Conservation (phyloP, 2,888 invertebrate genomes). For the Chloroclystis v-ata region DNA sequence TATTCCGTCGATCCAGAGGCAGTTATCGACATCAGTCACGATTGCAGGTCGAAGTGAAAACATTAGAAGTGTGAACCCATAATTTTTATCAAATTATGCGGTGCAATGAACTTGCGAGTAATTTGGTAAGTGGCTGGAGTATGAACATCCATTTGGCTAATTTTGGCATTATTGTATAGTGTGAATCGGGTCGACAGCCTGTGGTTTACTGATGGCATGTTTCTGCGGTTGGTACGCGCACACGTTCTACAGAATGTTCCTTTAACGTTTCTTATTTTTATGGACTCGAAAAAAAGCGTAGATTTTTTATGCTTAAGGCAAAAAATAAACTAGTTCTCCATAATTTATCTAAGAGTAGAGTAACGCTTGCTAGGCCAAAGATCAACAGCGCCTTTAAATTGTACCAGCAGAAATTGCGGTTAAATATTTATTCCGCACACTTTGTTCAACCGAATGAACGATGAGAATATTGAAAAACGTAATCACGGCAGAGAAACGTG, state of each 20-base stretch:
- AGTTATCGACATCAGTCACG: conserved; percentile 64
- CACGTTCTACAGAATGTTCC: not conserved
- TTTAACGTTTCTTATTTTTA: conserved; percentile 18
- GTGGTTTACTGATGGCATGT: conserved; percentile 57
- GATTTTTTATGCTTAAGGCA: conserved; percentile 16
- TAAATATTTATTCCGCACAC: conserved; percentile 27
- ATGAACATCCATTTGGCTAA: conserved; percentile 54
- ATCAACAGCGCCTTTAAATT: conserved; percentile 27
- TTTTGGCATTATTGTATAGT: conserved; percentile 54
- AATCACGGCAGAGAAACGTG: conserved; percentile 53
- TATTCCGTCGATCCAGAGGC: conserved; percentile 62
- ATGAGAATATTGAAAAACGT: conserved; percentile 53
- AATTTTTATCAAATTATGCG: conserved; percentile 67
- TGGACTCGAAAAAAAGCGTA: conserved; percentile 19
- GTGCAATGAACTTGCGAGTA: conserved; percentile 67
- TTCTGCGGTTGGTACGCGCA: conserved; percentile 28
- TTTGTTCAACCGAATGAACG: conserved; percentile 32
- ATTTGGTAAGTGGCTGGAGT: conserved; percentile 61
- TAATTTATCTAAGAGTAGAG: conserved; percentile 21
- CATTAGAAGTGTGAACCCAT: conserved; percentile 72
- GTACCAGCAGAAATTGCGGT: conserved; percentile 29
- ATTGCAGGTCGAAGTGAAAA: conserved; percentile 66
- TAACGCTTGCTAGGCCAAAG: conserved; percentile 26
- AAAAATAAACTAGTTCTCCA: conserved; percentile 26
- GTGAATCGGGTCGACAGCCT: conserved; percentile 46